A percentile compares a stretch with the other conserved stretches of the same genome.
These are phyloP conservation scores for Epinephelus fuscoguttatus DNA, from an alignment of 2,113 vertebrate genomes.

Conservation along the genomic window DNA sequence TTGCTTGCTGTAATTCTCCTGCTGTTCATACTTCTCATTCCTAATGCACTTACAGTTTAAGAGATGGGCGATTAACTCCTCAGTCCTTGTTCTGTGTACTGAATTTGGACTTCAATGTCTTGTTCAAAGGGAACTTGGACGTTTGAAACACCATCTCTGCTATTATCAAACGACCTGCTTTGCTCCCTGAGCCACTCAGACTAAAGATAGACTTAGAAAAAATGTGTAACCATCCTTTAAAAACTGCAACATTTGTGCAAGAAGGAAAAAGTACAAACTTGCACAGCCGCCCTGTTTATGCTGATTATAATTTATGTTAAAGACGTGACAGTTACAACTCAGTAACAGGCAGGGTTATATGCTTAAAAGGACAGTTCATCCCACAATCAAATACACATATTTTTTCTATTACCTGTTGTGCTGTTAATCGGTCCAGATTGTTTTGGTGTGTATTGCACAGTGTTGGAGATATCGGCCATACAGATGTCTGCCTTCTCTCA, in stretches of 20 bases:
- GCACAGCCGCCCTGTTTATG: background rate
- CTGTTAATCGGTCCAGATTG: too few relatives aligned
- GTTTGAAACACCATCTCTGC: background rate
- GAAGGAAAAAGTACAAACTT: background rate
- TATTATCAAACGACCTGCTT: background rate
- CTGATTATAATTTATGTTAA: background rate
- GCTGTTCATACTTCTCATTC: background rate
- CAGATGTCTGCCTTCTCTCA: too few relatives aligned
- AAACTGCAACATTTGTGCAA: background rate
- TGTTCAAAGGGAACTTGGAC: background rate
- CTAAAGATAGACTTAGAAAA: background rate
- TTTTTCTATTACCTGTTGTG: too few relatives aligned
- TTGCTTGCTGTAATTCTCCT: background rate
- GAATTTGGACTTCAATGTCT: background rate
- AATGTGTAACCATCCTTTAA: background rate
- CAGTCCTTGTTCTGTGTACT: background rate
- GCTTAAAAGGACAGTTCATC: too few relatives aligned
- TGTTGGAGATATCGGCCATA: too few relatives aligned
- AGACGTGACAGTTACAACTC: background rate
- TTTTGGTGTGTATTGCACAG: too few relatives aligned
- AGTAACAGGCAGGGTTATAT: background rate
- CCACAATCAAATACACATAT: too few relatives aligned
- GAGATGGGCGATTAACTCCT: background rate
- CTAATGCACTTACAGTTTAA: background rate
- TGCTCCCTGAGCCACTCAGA: background rate